phyloP scores from a whole-genome alignment of 2,888 invertebrate species.

The Gryllus longicercus region DNA sequence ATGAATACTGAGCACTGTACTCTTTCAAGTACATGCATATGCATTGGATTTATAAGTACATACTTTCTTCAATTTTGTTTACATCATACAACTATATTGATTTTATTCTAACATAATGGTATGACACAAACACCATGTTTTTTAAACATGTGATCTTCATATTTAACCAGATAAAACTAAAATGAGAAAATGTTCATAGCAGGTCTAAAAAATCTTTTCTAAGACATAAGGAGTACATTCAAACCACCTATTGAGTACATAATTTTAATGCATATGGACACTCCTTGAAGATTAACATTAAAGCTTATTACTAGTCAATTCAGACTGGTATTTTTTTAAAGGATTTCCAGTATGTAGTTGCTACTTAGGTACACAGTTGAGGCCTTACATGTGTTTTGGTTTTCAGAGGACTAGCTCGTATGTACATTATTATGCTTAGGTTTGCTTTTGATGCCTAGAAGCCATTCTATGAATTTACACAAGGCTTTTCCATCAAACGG shows the following conservation, averaged over 20 bases:
- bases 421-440: neutral
- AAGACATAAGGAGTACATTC: neutral
- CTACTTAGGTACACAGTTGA: conserved; percentile 1
- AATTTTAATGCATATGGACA: neutral
- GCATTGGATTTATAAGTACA: neutral
- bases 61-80: neutral
- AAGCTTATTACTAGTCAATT: neutral
- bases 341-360: conserved; percentile 4
- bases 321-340: neutral
- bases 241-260: conserved; percentile 17
- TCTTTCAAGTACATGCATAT: neutral
- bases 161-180: neutral
- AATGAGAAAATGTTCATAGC: neutral
- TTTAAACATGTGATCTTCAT: neutral
- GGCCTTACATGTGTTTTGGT: neutral
- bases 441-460: neutral
- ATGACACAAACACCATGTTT: neutral
- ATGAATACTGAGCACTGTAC: conserved; percentile 5
- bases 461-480: neutral
- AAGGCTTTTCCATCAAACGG: neutral
- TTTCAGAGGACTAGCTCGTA: neutral
- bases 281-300: neutral
- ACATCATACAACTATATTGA: neutral
- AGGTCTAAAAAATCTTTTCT: neutral
- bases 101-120: conserved; percentile 3